These are phyloP conservation scores for Nannospalax galili DNA, from an alignment of 2,113 vertebrate species.

Conservation along the genomic window DNA sequence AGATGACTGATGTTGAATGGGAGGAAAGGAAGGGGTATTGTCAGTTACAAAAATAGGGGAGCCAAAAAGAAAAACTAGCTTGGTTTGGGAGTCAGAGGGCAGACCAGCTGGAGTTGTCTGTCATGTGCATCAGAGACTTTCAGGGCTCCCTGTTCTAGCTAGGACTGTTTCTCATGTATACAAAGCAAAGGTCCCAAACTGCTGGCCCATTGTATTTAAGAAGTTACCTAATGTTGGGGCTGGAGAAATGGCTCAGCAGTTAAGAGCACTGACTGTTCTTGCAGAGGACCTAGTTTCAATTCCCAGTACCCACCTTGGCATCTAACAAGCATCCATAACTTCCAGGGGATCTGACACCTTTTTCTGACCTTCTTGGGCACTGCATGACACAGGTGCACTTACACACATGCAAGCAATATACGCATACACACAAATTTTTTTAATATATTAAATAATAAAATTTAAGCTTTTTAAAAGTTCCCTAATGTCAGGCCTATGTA, in stretches of 20 bases:
- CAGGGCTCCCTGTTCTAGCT: not conserved
- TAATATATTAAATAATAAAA: too few species aligned
- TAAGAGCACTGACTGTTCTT: too few species aligned
- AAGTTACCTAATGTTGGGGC: not conserved
- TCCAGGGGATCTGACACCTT: too few species aligned
- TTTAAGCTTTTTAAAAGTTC: too few species aligned
- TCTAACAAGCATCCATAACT: too few species aligned
- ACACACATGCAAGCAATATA: too few species aligned
- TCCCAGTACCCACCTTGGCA: too few species aligned
- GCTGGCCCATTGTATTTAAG: not conserved
- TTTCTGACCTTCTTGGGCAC: too few species aligned
- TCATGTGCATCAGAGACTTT: not conserved
- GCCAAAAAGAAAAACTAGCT: constrained; percentile 29
- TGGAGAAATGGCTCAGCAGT: too few species aligned
- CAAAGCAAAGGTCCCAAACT: constrained; percentile 26
- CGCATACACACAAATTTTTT: too few species aligned
- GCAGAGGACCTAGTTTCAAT: too few species aligned
- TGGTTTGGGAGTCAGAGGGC: not conserved
- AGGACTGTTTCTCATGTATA: not conserved
- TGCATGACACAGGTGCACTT: too few species aligned
- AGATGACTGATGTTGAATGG: not conserved
- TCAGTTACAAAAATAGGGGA: not conserved
- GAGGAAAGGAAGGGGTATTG: not conserved
- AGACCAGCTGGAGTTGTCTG: not conserved
- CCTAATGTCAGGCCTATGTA: not conserved